Conservation (phyloP, 2,113 vertebrate species). For the Equus przewalskii region DNA sequence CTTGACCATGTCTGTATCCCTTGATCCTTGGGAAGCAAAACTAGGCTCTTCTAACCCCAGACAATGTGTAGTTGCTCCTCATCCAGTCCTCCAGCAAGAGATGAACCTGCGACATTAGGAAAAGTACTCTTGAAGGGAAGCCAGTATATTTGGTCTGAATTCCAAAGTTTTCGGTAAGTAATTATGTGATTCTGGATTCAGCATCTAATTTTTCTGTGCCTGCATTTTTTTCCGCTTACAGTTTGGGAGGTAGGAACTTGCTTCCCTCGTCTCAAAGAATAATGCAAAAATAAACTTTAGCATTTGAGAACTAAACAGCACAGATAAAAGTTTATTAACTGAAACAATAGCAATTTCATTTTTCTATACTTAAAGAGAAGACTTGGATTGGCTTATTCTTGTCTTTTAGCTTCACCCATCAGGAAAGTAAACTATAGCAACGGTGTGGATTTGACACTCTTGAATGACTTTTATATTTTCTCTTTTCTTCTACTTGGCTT, state of each 20-base stretch:
- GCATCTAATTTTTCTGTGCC: neutral
- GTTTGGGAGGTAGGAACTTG: neutral
- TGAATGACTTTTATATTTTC: neutral
- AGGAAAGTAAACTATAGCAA: slow-evolving; percentile 13
- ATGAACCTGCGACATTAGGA: neutral
- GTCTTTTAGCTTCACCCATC: neutral
- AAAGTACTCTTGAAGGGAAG: neutral
- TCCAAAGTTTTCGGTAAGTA: neutral
- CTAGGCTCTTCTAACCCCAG: neutral
- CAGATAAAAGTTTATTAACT: slow-evolving; percentile 16
- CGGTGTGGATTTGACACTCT: neutral
- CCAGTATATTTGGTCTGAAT: neutral
- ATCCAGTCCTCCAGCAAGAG: neutral
- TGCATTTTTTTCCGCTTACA: neutral
- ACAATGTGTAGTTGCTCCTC: accelerated
- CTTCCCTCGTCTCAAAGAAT: neutral
- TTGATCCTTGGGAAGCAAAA: neutral
- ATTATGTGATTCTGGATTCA: neutral
- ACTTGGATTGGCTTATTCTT: neutral
- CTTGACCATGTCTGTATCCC: neutral
- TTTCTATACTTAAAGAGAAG: neutral
- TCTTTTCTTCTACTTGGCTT: neutral
- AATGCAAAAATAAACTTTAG: neutral
- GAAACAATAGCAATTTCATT: neutral
- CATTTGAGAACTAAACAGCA: neutral